phyloP scores from a whole-genome alignment of 2,797 vertebrate genomes.

The Sebastes wilsoni region DNA sequence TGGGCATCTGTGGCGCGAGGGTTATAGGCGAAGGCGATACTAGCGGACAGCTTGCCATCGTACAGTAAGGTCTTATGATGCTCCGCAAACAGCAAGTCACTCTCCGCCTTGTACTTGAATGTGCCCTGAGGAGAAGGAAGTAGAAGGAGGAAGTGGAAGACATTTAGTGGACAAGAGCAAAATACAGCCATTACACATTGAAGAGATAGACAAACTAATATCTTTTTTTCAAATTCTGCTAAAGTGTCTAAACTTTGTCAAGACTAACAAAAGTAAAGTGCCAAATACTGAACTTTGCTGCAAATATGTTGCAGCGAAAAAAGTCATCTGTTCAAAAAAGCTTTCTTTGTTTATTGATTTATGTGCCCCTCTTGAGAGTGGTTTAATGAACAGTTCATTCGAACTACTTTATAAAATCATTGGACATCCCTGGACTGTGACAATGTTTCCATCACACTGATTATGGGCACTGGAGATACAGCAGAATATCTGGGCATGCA shows the following conservation, averaged over 20 bases:
- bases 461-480: neutral
- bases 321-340: neutral
- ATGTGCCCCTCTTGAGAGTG: neutral
- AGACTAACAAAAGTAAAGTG: neutral
- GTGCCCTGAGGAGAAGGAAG: constrained; percentile 85
- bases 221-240: neutral
- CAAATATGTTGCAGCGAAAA: neutral
- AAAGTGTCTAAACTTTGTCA: neutral
- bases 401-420: neutral
- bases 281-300: neutral
- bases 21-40: constrained; percentile 95
- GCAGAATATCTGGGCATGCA: neutral
- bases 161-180: neutral
- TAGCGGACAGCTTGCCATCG: constrained; percentile 94
- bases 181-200: neutral
- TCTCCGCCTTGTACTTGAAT: constrained; percentile 98
- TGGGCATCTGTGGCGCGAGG: constrained; percentile 97
- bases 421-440: neutral
- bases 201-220: neutral
- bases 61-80: constrained; percentile 96
- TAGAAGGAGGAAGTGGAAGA: neutral
- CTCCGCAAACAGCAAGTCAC: constrained; percentile 94
- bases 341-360: neutral
- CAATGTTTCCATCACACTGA: neutral
- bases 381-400: neutral